phyloP scores from a whole-genome alignment of 2,797 vertebrate species.

The Lophius americanus region DNA sequence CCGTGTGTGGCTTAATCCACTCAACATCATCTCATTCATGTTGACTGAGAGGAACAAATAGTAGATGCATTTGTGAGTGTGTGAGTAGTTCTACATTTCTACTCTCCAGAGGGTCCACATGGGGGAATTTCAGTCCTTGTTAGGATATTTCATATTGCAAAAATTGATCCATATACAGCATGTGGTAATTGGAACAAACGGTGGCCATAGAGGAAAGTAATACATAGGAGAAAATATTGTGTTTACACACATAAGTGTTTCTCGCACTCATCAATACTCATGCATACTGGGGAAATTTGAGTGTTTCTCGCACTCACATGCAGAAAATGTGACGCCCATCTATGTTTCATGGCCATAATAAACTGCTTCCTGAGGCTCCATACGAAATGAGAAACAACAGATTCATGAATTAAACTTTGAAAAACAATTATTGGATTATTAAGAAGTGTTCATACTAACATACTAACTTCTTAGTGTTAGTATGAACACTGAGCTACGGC shows the following conservation, averaged over 20 bases:
- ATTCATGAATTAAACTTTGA: background rate
- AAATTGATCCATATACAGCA: background rate
- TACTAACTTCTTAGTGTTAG: no score
- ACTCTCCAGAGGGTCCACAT: background rate
- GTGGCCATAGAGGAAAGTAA: no score
- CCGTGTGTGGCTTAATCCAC: conserved; percentile 43
- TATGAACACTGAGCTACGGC: no score
- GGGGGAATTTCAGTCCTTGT: background rate
- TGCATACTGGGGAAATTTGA: no score
- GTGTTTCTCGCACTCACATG: background rate
- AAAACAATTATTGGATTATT: background rate
- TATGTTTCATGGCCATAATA: background rate
- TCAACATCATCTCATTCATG: conserved; percentile 55
- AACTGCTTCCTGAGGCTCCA: no score
- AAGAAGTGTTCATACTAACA: no score
- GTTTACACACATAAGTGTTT: background rate
- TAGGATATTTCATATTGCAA: background rate
- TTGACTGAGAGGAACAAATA: conserved; percentile 2
- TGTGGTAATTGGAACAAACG: background rate
- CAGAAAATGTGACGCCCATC: background rate
- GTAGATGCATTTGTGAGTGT: background rate
- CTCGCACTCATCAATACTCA: background rate
- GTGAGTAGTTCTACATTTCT: conserved; percentile 3
- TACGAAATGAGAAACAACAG: background rate
- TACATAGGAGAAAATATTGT: no score